These are phyloP conservation scores for Charaxes varanes DNA, from an alignment of 1,140 invertebrate genomes.

Conservation along the genomic window DNA sequence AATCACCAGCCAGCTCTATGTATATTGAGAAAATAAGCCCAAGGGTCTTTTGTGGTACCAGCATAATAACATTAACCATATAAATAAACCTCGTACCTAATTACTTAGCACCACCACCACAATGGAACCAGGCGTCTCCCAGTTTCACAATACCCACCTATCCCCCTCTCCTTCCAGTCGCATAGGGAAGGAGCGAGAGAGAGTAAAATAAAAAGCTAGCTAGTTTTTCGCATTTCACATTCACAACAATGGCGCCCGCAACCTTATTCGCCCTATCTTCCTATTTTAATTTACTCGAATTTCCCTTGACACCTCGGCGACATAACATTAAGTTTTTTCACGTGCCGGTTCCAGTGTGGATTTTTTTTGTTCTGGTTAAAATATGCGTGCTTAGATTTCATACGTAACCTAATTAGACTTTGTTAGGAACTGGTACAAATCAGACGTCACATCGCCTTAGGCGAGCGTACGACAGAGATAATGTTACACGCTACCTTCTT, in stretches of 20 bases:
- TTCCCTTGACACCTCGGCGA: conserved; percentile 68
- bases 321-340: conserved; percentile 57
- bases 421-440: too few species aligned
- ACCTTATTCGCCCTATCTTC: conserved; percentile 68
- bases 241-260: conserved; percentile 44
- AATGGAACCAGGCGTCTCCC: conserved; percentile 38
- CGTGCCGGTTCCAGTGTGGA: too few species aligned
- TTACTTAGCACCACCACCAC: conserved; percentile 55
- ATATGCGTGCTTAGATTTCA: too few species aligned
- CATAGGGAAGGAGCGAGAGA: conserved; percentile 16
- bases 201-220: conserved; percentile 50
- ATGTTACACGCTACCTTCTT: too few species aligned
- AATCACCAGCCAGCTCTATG: conserved; percentile 8
- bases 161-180: conserved; percentile 28
- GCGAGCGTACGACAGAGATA: too few species aligned
- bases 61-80: conserved; percentile 39
- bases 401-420: too few species aligned
- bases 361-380: too few species aligned
- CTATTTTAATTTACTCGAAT: conserved; percentile 73
- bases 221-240: conserved; percentile 51
- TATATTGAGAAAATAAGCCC: conserved; percentile 17
- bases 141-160: conserved; percentile 36
- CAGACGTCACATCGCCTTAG: too few species aligned
- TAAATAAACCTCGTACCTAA: conserved; percentile 56
- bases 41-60: conserved; percentile 17